Evolutionary conservation across 2,797 vertebrate genomes (phyloP).

Genomic region (Ceyx erithaca): DNA sequence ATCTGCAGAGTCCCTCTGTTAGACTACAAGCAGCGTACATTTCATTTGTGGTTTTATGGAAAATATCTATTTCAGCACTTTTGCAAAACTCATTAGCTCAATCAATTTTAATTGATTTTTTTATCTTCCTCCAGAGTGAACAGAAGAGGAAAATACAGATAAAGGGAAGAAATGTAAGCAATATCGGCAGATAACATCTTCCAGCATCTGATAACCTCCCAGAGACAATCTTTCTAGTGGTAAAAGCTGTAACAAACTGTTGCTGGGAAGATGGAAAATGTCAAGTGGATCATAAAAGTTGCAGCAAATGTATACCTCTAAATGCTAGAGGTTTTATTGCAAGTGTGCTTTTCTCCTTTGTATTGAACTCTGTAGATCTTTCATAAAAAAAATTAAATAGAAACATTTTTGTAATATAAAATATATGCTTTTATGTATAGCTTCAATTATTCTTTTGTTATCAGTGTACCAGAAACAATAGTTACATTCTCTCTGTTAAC

Average conservation of each 20-base stretch:
- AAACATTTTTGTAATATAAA: not conserved
- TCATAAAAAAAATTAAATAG: not conserved
- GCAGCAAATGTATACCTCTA: not conserved
- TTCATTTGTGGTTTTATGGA: not conserved
- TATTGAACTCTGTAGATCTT: not conserved
- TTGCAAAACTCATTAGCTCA: slow-evolving; percentile 7
- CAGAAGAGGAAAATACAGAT: not conserved
- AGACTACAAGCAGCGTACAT: not conserved
- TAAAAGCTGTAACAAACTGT: slow-evolving; percentile 1
- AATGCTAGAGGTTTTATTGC: not conserved
- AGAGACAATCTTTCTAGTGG: not conserved
- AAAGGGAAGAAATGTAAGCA: not conserved
- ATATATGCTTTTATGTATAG: not conserved
- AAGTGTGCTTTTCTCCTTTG: not conserved
- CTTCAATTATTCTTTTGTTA: not conserved
- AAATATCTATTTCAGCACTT: not conserved
- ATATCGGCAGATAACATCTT: not conserved
- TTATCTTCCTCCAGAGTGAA: not conserved
- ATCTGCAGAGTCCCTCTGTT: not conserved
- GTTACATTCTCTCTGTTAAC: not conserved
- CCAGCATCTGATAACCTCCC: not conserved
- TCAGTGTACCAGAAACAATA: not conserved
- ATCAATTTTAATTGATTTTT: slow-evolving; percentile 30
- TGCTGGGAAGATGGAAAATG: slow-evolving; percentile 6
- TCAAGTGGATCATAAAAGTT: not conserved